A percentile compares a stretch with the other conserved stretches of the same genome.
Conservation (phyloP, 2,797 vertebrate genomes). For the Molossus molossus region DNA sequence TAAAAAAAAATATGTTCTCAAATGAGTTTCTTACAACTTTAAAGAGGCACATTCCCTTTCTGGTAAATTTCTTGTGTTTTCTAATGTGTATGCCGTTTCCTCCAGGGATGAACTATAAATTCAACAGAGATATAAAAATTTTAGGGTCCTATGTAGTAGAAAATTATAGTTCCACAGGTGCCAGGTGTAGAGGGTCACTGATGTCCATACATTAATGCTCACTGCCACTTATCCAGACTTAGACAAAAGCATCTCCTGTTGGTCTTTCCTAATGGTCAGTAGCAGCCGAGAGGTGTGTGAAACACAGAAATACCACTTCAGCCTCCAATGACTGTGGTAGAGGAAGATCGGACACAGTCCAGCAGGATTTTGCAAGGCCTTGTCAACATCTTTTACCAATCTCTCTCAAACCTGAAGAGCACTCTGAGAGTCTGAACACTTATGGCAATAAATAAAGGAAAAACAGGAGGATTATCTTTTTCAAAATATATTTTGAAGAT, state of each 20-base stretch:
- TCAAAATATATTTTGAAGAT: neutral
- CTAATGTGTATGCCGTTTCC: neutral
- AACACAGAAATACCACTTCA: neutral
- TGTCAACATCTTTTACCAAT: conserved; percentile 22
- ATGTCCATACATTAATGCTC: neutral
- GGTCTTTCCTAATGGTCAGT: neutral
- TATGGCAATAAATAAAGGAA: neutral
- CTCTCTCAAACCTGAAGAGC: neutral
- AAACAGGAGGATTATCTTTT: neutral
- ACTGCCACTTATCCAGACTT: neutral
- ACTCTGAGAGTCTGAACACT: neutral
- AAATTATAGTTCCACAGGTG: conserved; percentile 52
- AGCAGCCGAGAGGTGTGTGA: neutral
- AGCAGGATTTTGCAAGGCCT: neutral
- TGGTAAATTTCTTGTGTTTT: neutral
- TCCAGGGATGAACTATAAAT: conserved; percentile 46
- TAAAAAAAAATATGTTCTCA: neutral
- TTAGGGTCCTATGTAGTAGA: conserved; percentile 43
- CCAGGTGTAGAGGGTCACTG: conserved; percentile 37
- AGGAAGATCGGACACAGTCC: neutral
- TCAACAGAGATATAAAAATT: conserved; percentile 35
- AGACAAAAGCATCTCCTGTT: neutral
- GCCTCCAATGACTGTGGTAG: neutral
- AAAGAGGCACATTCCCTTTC: neutral
- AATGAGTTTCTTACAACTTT: conserved; percentile 1